These are phyloP conservation scores for Ambastaia sidthimunki DNA, from an alignment of 2,797 vertebrate species.

Conservation along the genomic window DNA sequence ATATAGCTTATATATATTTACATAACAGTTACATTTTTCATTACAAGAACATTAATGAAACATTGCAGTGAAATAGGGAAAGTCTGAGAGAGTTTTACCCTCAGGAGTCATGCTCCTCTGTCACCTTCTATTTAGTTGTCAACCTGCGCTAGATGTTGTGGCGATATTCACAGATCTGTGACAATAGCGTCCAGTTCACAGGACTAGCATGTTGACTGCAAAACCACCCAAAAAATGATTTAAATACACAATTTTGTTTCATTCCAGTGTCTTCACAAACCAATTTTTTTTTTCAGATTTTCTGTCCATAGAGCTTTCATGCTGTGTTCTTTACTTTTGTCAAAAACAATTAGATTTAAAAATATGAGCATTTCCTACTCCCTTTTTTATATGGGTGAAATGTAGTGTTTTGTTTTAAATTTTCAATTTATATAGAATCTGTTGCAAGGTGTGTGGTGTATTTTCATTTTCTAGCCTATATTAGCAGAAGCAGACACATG, in stretches of 20 bases:
- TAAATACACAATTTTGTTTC: not conserved
- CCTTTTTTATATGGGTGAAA: not conserved
- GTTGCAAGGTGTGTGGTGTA: not conserved
- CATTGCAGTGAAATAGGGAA: not conserved
- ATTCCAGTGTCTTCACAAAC: not conserved
- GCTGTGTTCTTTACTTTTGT: not conserved
- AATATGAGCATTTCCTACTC: not conserved
- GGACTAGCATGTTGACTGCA: not conserved
- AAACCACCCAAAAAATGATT: slow-evolving; percentile 1
- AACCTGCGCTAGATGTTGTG: slow-evolving; percentile 17
- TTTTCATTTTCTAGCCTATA: not conserved
- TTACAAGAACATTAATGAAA: not conserved
- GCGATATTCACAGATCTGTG: not conserved
- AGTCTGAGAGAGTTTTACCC: slow-evolving; percentile 1
- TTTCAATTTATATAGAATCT: slow-evolving; percentile 11
- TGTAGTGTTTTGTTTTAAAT: not conserved
- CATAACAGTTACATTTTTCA: not conserved
- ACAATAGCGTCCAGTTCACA: slow-evolving; percentile 5
- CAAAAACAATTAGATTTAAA: slow-evolving; percentile 11
- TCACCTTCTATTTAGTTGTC: slow-evolving; percentile 25
- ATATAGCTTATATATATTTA: not conserved
- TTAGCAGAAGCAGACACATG: not conserved
- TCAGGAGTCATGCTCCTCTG: slow-evolving; percentile 9
- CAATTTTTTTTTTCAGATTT: not conserved
- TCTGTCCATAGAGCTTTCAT: not conserved